phyloP scores from a whole-genome alignment of 1,140 invertebrate genomes.

The Colletes latitarsis region DNA sequence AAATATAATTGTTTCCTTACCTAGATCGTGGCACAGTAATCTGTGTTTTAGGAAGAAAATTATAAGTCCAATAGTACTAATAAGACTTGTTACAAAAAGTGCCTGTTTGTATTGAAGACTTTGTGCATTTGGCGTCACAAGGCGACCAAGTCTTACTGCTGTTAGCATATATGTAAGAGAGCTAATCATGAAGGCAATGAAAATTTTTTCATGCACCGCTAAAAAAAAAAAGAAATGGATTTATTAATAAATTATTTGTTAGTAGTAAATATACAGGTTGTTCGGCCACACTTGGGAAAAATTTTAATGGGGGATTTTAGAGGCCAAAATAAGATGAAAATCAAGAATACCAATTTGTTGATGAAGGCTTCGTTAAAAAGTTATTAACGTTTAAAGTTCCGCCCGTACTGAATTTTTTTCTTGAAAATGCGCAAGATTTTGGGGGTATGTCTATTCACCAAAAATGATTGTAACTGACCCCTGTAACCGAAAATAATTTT shows the following conservation, averaged over 20 bases:
- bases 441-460: too few species aligned
- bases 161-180: slow-evolving; percentile 92
- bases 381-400: too few species aligned
- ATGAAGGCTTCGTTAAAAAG: too few species aligned
- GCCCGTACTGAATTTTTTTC: too few species aligned
- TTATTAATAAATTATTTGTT: background rate
- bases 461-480: too few species aligned
- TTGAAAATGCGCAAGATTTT: too few species aligned
- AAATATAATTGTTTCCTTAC: slow-evolving; percentile 82
- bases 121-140: slow-evolving; percentile 79
- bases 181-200: slow-evolving; percentile 95
- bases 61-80: slow-evolving; percentile 90
- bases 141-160: slow-evolving; percentile 81
- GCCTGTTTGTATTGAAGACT: slow-evolving; percentile 87
- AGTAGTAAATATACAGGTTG: too few species aligned
- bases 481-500: too few species aligned
- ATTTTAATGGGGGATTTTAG: too few species aligned
- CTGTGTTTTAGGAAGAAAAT: slow-evolving; percentile 94
- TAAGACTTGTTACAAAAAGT: slow-evolving; percentile 88
- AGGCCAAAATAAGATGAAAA: too few species aligned
- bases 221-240: slow-evolving; percentile 77
- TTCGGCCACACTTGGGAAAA: too few species aligned
- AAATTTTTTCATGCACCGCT: slow-evolving; percentile 96
- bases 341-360: too few species aligned
- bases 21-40: slow-evolving; percentile 92